A percentile compares a stretch with the other conserved stretches of the same genome.
phyloP scores from a whole-genome alignment of 1,140 invertebrate genomes.

The Geopemphigus sp. region DNA sequence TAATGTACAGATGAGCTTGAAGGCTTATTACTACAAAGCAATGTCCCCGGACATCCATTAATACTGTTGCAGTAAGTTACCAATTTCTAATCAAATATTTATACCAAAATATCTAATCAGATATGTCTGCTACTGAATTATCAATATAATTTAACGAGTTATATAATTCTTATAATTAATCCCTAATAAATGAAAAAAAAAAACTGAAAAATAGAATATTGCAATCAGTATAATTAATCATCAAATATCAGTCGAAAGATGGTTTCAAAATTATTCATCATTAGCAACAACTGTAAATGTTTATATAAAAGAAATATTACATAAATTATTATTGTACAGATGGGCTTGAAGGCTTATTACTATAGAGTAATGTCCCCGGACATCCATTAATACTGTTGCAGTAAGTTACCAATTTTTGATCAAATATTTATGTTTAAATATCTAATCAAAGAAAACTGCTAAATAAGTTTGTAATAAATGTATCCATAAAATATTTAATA shows the following conservation, averaged over 20 bases:
- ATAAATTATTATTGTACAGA: neutral
- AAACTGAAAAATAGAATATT: neutral
- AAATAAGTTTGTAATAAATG: neutral
- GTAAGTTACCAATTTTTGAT: constrained; percentile 34
- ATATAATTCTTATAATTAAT: neutral
- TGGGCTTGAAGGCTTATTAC: constrained; percentile 34
- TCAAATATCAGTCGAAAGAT: constrained; percentile 42
- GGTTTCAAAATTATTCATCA: constrained; percentile 42
- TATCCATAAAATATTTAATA: too few relatives aligned
- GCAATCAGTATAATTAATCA: constrained; percentile 5
- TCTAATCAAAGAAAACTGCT: neutral
- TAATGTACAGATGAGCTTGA: constrained; percentile 35
- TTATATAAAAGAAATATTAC: too few relatives aligned
- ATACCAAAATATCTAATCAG: constrained; percentile 1
- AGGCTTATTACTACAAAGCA: constrained; percentile 9
- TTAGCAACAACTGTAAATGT: too few relatives aligned
- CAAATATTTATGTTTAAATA: constrained; percentile 16
- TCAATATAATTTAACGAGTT: neutral
- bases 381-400: constrained; percentile 25
- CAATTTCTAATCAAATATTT: neutral
- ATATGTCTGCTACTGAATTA: neutral
- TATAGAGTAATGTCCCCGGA: constrained; percentile 41
- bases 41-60: neutral
- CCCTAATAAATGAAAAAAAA: neutral
- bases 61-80: neutral